Base-by-base conservation (phyloP, 37 sponge, comb jelly and placozoan species). In the Cladorhizidae sp. region DNA sequence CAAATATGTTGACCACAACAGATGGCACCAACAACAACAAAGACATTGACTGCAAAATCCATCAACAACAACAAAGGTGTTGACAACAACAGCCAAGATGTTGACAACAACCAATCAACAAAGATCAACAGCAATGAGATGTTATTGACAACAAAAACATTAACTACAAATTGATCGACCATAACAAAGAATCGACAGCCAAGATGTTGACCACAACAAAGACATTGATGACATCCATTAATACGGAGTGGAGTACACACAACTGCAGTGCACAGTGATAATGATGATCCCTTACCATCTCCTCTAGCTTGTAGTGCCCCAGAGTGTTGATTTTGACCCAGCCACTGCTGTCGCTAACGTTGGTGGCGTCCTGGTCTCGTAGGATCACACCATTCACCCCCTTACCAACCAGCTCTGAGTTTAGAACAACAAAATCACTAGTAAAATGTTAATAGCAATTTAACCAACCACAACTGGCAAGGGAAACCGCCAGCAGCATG, bases 271-370 rank as follows among this genome's bases (percentile, higher is more conserved):
- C n/a, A n/a, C n/a, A 12, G 61, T 59, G n/a, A 6, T 59, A 5
- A 3, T 59, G 61, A 36, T 23, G 71, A 71, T 26, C 43, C 37
- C 88, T 81, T 62, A 87, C 93, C 89, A 92, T 88, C 62, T 88
- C 88, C n/a, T 72, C 86, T 12, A 98, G 79, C 22, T 86, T 61
- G 85, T 94, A 96, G 89, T 96, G 95, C 0, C 85, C 87, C 31
- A 96, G 89, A 26, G 99, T 98, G 91, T 98, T 98, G 72, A 98
- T 76, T 52, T 70, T 87, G 71, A 57, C 89, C 95, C 93, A 96
- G 26, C 88, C 92, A 12, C 95, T 93, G 1, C 65, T 76, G 0
- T 75, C 81, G 40, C 71, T 83, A 1, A 40, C 82, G 62, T 88
- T 95, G 63, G 85, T 95, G 57, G 76, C 61, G 55, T 98, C 99